Conservation (phyloP, 2,113 vertebrate genomes). For the Ailurus styani region DNA sequence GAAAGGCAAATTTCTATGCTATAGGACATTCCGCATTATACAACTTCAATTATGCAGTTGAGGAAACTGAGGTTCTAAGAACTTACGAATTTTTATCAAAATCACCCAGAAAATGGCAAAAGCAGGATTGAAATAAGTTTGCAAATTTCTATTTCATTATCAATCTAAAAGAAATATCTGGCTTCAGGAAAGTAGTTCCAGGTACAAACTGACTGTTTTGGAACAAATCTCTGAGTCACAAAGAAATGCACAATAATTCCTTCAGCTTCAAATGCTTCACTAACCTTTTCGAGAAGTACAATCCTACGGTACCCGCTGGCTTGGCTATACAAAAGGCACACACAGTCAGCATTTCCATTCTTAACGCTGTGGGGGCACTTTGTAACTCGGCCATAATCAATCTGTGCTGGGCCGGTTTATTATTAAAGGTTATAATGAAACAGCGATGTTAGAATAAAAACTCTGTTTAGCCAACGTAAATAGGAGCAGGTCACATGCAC, state of each 20-base stretch:
- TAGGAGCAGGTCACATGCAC: background rate
- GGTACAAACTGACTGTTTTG: background rate
- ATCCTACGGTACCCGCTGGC: background rate
- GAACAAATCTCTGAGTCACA: background rate
- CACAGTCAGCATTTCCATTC: conserved; percentile 46
- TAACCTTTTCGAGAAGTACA: background rate
- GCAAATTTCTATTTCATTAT: background rate
- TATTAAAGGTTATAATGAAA: conserved; percentile 52
- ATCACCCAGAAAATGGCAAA: background rate
- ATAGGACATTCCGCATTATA: background rate
- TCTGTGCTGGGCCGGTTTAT: conserved; percentile 49
- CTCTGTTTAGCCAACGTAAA: conserved; percentile 3
- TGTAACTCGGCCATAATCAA: conserved; percentile 62
- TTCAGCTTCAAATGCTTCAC: background rate
- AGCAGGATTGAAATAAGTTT: background rate
- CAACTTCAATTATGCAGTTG: background rate
- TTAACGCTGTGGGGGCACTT: conserved; percentile 14
- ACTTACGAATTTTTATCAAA: background rate
- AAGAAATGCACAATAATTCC: conserved; percentile 17
- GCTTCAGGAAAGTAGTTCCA: background rate
- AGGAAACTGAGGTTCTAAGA: background rate
- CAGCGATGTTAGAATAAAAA: conserved; percentile 49
- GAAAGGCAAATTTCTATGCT: background rate
- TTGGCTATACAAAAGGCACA: conserved; percentile 3
- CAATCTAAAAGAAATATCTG: background rate